These are phyloP conservation scores for Cyanistes caeruleus DNA, from an alignment of 2,113 vertebrate species.

Conservation along the genomic window DNA sequence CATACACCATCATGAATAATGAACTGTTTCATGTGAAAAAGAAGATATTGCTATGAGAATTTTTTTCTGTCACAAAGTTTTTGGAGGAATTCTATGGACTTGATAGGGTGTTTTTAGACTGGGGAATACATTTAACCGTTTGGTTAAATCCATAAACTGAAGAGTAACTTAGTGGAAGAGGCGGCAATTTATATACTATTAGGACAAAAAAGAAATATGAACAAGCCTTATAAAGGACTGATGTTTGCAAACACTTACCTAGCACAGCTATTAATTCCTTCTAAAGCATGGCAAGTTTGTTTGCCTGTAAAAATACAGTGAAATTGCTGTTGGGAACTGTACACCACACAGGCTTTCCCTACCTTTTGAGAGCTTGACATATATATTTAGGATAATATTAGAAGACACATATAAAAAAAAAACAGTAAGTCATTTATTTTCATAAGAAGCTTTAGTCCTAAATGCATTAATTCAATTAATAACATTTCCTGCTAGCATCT, in stretches of 20 bases:
- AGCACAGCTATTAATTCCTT: background rate
- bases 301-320: background rate
- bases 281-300: background rate
- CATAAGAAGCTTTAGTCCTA: background rate
- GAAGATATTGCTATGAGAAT: slow-evolving; percentile 20
- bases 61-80: slow-evolving; percentile 50
- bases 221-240: background rate
- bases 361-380: background rate
- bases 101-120: slow-evolving; percentile 41
- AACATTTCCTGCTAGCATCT: background rate
- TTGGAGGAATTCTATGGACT: background rate
- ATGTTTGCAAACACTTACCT: background rate
- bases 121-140: slow-evolving; percentile 21
- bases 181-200: background rate
- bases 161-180: background rate
- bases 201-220: background rate
- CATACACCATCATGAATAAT: slow-evolving; percentile 64
- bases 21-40: slow-evolving; percentile 46
- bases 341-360: background rate
- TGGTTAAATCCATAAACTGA: background rate
- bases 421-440: background rate
- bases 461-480: background rate
- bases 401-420: background rate
- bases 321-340: background rate
- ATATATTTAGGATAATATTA: background rate